Percentiles rank a stretch among this genome's conserved stretches.
phyloP scores from a whole-genome alignment of 2,797 vertebrate species.

The Cossypha dichroa region DNA sequence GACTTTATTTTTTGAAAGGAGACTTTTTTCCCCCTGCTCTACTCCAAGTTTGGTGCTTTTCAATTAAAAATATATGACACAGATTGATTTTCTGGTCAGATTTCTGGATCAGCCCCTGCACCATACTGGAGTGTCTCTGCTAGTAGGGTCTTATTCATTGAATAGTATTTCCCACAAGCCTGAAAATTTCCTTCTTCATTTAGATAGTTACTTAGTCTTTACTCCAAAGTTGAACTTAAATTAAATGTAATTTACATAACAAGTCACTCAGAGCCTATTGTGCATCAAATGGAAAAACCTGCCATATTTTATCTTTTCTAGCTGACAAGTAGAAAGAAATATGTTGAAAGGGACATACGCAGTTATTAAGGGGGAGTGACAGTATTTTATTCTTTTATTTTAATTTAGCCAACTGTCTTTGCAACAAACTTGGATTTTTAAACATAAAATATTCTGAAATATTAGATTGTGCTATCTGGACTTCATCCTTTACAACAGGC shows the following conservation, averaged over 20 bases:
- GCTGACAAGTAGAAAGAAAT: constrained; percentile 5
- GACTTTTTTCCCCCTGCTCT: background rate
- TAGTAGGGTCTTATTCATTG: background rate
- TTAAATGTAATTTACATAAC: background rate
- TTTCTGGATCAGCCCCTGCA: background rate
- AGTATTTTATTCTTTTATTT: background rate
- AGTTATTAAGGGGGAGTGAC: background rate
- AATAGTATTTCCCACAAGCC: constrained; percentile 8
- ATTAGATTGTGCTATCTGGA: background rate
- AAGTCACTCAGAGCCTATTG: constrained; percentile 25
- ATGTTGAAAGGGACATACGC: background rate
- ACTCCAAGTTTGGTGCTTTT: background rate
- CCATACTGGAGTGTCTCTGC: background rate
- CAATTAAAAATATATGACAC: background rate
- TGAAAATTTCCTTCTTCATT: background rate
- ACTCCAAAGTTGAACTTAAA: constrained; percentile 26
- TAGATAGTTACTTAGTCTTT: constrained; percentile 18
- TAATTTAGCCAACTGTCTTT: background rate
- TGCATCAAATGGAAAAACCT: background rate
- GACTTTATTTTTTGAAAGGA: background rate
- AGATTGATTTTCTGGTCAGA: background rate
- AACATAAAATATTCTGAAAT: background rate
- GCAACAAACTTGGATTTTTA: background rate
- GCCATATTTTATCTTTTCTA: constrained; percentile 23
- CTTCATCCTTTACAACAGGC: background rate